Conservation (phyloP, 2,888 invertebrate species). For the Lasioglossum leucozonium region DNA sequence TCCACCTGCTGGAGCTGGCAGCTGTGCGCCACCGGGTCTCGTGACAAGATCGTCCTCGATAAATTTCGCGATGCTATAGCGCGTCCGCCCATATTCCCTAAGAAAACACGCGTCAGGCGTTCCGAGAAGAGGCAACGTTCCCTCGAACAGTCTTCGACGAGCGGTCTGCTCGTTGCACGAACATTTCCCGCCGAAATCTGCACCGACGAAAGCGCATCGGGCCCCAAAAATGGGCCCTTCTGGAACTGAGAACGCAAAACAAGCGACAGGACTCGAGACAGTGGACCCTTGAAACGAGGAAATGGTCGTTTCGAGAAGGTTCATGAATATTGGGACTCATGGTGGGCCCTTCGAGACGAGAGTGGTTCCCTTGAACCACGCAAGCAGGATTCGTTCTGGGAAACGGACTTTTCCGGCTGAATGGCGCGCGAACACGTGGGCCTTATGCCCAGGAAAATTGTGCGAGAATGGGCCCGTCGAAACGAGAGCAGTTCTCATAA, state of each 20-base stretch:
- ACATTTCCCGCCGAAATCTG: background rate
- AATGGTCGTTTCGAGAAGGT: background rate
- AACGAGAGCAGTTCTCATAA: background rate
- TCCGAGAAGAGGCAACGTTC: background rate
- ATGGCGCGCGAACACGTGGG: too few species aligned
- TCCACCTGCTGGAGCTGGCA: slow-evolving; percentile 60
- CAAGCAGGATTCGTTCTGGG: too few species aligned
- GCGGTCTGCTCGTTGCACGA: background rate
- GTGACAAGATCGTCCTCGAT: slow-evolving; percentile 53
- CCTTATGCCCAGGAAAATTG: too few species aligned
- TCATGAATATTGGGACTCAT: background rate
- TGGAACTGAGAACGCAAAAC: too few species aligned
- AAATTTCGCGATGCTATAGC: slow-evolving; percentile 13
- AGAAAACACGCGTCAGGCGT: slow-evolving; percentile 14
- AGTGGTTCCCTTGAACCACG: too few species aligned
- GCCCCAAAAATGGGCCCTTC: too few species aligned
- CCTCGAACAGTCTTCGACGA: background rate
- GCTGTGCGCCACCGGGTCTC: slow-evolving; percentile 51
- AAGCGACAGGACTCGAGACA: background rate
- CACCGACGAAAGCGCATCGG: too few species aligned
- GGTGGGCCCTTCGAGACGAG: background rate
- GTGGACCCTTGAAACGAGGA: background rate
- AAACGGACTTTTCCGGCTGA: too few species aligned
- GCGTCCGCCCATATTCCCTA: background rate
- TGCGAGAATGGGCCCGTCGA: background rate